phyloP scores from a whole-genome alignment of 2,113 vertebrate species.

The Alexandromys fortis region DNA sequence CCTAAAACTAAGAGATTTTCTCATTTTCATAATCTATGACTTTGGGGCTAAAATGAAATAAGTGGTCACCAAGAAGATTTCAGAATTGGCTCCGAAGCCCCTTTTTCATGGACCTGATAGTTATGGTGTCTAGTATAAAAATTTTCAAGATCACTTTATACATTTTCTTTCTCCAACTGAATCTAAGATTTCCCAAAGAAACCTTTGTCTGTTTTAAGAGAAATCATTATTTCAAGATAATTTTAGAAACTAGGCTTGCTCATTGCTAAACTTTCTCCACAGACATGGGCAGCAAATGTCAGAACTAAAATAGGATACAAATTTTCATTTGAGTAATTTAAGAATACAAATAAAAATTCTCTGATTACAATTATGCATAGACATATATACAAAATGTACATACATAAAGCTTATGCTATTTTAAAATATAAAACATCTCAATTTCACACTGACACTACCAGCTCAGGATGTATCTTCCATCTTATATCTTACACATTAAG shows the following conservation, averaged over 20 bases:
- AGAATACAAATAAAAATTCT: constrained; percentile 51
- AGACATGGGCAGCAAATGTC: constrained; percentile 52
- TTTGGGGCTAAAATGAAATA: neutral
- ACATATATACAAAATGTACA: constrained; percentile 2
- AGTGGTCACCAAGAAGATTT: neutral
- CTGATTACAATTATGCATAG: constrained; percentile 52
- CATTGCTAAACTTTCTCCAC: constrained; percentile 37
- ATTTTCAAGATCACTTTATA: constrained; percentile 19
- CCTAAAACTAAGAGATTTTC: neutral
- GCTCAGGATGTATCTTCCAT: constrained; percentile 46
- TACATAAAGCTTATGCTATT: constrained; percentile 33
- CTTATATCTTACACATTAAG: neutral
- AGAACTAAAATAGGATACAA: constrained; percentile 64
- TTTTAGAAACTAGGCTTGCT: constrained; percentile 37
- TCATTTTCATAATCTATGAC: neutral
- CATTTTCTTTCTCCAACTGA: neutral
- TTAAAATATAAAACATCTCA: constrained; percentile 52
- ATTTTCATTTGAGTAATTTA: constrained; percentile 59
- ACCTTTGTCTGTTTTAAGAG: constrained; percentile 17
- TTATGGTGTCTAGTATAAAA: constrained; percentile 38
- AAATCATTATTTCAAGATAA: constrained; percentile 57
- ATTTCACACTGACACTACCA: constrained; percentile 34
- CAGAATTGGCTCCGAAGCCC: neutral
- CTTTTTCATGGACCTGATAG: neutral
- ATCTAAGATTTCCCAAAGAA: constrained; percentile 60